phyloP scores from a whole-genome alignment of 2,113 vertebrate species.

The Neolamprologus tretocephalus region DNA sequence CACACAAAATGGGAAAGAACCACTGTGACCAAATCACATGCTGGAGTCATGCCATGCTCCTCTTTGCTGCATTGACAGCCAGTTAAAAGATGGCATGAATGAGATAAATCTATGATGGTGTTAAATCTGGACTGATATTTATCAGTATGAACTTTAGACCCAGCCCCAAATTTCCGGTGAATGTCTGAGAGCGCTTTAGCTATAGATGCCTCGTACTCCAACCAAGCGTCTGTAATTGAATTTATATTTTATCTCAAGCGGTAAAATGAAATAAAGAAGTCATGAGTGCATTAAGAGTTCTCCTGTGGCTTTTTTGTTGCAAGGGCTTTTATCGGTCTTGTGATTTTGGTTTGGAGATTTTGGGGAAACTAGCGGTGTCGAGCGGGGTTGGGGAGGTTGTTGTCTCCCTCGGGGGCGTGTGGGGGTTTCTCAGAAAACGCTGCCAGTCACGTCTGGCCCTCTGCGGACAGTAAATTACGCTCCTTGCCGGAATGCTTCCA shows the following conservation, averaged over 20 bases:
- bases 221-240: background rate
- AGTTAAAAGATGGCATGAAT: background rate
- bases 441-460: constrained; percentile 48
- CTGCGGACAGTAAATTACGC: constrained; percentile 54
- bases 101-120: background rate
- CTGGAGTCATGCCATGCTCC: background rate
- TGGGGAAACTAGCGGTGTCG: background rate
- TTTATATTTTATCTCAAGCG: background rate
- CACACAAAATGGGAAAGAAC: background rate
- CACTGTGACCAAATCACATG: fast-evolving
- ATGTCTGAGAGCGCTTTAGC: background rate
- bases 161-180: fast-evolving
- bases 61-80: background rate
- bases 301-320: background rate
- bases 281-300: background rate
- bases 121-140: background rate
- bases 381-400: constrained; percentile 23
- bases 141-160: background rate
- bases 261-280: background rate
- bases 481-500: constrained; percentile 27
- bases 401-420: constrained; percentile 11
- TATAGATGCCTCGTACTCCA: background rate
- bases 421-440: constrained; percentile 49
- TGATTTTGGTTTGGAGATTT: constrained; percentile 17
- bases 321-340: constrained; percentile 7